A percentile compares a stretch with the other conserved stretches of the same genome.
Evolutionary conservation across 2,888 invertebrate genomes (phyloP).

Genomic region (Callimorpha dominula): DNA sequence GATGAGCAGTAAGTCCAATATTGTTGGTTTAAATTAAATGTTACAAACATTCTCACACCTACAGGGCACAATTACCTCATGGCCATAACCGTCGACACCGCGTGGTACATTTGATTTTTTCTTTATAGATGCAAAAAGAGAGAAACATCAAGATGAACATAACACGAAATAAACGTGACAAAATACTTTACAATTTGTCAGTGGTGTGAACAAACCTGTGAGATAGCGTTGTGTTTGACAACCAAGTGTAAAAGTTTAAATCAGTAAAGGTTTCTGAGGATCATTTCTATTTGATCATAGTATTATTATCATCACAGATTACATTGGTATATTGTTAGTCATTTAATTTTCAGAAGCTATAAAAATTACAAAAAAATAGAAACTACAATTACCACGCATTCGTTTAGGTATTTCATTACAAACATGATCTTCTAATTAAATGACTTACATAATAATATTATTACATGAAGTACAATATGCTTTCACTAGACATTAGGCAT

Average conservation of each 20-base stretch:
- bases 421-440: conserved; percentile 28
- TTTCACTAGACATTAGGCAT: conserved; percentile 40
- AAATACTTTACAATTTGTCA: conserved; percentile 51
- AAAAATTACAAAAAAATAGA: too few species aligned
- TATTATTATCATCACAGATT: conserved; percentile 65
- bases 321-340: conserved; percentile 53
- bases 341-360: conserved; percentile 42
- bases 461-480: conserved; percentile 24
- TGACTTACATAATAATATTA: conserved; percentile 32
- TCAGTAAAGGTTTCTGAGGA: conserved; percentile 37
- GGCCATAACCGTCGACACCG: conserved; percentile 97
- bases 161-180: conserved; percentile 69
- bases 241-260: conserved; percentile 30
- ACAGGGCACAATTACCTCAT: conserved; percentile 92
- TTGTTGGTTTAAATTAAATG: conserved; percentile 61
- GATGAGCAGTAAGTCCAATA: conserved; percentile 64
- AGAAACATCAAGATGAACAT: conserved; percentile 85
- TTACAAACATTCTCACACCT: conserved; percentile 77
- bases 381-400: not conserved
- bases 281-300: conserved; percentile 31
- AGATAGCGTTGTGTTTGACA: conserved; percentile 51
- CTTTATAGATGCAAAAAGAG: conserved; percentile 88
- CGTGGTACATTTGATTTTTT: conserved; percentile 98
- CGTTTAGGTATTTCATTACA: not conserved
- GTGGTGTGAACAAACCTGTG: conserved; percentile 66